Evolutionary conservation across 2,113 vertebrate genomes (phyloP).

Genomic region (Phocoena sinus): DNA sequence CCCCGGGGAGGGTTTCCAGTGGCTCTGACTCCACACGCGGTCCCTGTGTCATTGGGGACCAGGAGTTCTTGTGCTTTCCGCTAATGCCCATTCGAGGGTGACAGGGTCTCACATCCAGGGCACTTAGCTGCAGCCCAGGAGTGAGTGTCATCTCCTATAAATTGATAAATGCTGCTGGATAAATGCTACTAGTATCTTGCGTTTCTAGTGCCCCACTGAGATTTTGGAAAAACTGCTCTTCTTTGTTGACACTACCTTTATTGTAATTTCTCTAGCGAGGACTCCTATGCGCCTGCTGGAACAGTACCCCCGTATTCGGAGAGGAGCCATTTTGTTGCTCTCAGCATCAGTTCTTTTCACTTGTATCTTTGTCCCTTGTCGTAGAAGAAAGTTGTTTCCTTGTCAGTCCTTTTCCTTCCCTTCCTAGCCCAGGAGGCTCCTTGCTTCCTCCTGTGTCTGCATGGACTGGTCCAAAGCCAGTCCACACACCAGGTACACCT

Average conservation of each 20-base stretch:
- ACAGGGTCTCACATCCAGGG: background rate
- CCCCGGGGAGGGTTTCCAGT: background rate
- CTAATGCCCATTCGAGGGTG: background rate
- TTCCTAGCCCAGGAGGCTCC: background rate
- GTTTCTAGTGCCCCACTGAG: background rate
- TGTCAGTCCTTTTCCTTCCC: background rate
- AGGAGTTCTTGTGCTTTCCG: background rate
- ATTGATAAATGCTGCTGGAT: background rate
- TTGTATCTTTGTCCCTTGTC: background rate
- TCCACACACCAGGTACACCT: too few relatives aligned
- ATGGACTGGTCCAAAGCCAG: background rate
- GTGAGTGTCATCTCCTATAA: background rate
- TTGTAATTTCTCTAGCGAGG: background rate
- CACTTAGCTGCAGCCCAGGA: background rate
- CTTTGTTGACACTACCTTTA: background rate
- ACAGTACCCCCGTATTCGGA: background rate
- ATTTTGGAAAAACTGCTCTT: background rate
- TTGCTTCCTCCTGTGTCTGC: background rate
- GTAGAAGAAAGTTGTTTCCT: background rate
- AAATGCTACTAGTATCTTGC: background rate
- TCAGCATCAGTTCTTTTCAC: background rate
- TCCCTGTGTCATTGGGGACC: background rate
- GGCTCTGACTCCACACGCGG: background rate
- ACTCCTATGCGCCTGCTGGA: background rate
- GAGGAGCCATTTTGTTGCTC: background rate